Evolutionary conservation across 2,797 vertebrate species (phyloP).

Genomic region (Tympanoctomys barrerae): DNA sequence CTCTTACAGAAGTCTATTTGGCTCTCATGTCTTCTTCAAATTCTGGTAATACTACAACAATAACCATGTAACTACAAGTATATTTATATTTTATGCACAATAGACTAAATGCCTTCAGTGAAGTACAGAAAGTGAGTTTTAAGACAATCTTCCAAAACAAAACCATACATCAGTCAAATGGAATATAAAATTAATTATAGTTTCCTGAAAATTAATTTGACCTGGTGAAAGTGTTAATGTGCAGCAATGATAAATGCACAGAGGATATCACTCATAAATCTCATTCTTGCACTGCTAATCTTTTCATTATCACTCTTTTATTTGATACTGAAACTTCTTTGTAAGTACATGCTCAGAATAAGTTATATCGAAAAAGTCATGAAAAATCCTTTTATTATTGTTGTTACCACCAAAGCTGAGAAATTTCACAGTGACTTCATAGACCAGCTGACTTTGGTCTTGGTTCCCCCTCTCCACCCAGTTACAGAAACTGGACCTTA

Average conservation of each 20-base stretch:
- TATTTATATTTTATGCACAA: constrained; percentile 48
- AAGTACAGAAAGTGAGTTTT: constrained; percentile 22
- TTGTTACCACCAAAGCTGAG: neutral
- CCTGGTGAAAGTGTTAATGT: neutral
- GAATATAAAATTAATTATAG: constrained; percentile 37
- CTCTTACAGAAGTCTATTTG: neutral
- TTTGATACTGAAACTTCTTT: constrained; percentile 7
- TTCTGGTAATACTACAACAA: neutral
- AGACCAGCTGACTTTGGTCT: neutral
- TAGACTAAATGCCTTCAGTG: neutral
- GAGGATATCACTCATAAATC: neutral
- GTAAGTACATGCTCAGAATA: neutral
- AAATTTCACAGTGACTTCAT: neutral
- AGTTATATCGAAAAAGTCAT: neutral
- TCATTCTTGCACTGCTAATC: constrained; percentile 29
- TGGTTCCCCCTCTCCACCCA: neutral
- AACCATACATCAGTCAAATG: constrained; percentile 3
- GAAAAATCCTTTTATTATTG: constrained; percentile 18
- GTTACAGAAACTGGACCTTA: neutral
- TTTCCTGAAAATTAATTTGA: constrained; percentile 2
- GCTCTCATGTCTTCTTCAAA: neutral
- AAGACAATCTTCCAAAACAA: constrained; percentile 30
- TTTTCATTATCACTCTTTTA: constrained; percentile 10
- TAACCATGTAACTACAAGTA: neutral
- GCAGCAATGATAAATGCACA: neutral